These are phyloP conservation scores for Symphodus melops DNA, from an alignment of 2,113 vertebrate genomes.

Conservation along the genomic window DNA sequence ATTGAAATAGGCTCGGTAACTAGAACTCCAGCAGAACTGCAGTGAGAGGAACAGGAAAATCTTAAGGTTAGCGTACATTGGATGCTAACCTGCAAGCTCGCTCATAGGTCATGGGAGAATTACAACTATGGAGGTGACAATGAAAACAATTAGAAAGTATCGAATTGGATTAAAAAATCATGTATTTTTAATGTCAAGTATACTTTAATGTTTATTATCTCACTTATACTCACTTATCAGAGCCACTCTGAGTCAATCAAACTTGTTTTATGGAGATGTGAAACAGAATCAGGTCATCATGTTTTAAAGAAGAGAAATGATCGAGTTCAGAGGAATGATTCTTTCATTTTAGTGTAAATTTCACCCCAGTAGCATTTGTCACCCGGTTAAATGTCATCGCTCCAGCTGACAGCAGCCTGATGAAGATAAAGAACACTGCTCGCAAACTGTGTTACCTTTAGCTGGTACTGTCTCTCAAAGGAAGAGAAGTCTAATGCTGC, in stretches of 20 bases:
- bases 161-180: no score
- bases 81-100: no score
- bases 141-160: no score
- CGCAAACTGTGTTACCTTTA: constrained; percentile 11
- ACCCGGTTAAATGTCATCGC: constrained; percentile 1
- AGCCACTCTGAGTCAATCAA: background rate
- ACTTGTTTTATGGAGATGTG: background rate
- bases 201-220: no score
- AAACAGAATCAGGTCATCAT: background rate
- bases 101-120: no score
- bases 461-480: constrained; percentile 2
- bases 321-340: background rate
- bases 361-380: constrained; percentile 1
- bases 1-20: no score
- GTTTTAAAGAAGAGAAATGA: background rate
- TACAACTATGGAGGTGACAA: no score
- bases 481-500: constrained; percentile 17
- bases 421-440: constrained; percentile 34
- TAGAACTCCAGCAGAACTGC: no score
- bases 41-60: no score
- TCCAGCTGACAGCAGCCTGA: constrained; percentile 15
- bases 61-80: no score
- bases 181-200: no score
- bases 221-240: no score
- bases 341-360: background rate